A percentile compares a stretch with the other conserved stretches of the same genome.
Conservation (phyloP, 2,888 invertebrate species). For the Listrodromus nycthemerus region DNA sequence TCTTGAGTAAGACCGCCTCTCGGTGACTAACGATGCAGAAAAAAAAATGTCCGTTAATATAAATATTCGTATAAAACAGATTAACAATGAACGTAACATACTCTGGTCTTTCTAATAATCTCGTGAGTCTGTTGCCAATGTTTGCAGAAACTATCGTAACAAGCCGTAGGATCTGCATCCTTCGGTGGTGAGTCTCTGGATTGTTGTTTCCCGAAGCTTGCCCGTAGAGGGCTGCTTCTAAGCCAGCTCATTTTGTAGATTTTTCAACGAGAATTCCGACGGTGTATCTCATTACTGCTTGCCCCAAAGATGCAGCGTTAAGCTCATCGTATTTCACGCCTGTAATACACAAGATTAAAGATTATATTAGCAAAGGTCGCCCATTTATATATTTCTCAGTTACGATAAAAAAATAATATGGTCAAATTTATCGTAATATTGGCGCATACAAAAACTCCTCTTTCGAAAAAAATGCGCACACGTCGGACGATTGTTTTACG, state of each 20-base stretch:
- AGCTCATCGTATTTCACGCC: background rate
- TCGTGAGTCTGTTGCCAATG: constrained; percentile 97
- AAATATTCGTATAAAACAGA: constrained; percentile 47
- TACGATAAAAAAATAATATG: background rate
- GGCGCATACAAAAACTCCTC: background rate
- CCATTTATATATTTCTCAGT: background rate
- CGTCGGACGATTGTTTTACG: too few species aligned
- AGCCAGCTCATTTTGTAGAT: constrained; percentile 89
- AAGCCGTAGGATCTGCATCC: constrained; percentile 94
- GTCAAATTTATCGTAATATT: background rate
- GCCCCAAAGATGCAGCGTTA: background rate
- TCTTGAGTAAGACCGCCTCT: constrained; percentile 89
- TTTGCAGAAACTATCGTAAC: constrained; percentile 96
- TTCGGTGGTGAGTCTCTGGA: constrained; percentile 89
- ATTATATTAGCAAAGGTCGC: background rate
- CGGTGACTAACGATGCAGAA: constrained; percentile 82
- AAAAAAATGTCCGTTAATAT: background rate
- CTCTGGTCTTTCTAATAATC: constrained; percentile 91
- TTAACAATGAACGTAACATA: constrained; percentile 75
- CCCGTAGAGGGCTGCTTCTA: constrained; percentile 87
- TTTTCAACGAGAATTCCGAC: constrained; percentile 28
- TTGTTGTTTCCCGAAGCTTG: constrained; percentile 86
- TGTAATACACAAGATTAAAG: background rate
- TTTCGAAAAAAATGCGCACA: background rate
- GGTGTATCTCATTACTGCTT: constrained; percentile 29